A percentile compares a stretch with the other conserved stretches of the same genome.
Conservation (phyloP, 2,113 vertebrate species). For the Heterochromis multidens region DNA sequence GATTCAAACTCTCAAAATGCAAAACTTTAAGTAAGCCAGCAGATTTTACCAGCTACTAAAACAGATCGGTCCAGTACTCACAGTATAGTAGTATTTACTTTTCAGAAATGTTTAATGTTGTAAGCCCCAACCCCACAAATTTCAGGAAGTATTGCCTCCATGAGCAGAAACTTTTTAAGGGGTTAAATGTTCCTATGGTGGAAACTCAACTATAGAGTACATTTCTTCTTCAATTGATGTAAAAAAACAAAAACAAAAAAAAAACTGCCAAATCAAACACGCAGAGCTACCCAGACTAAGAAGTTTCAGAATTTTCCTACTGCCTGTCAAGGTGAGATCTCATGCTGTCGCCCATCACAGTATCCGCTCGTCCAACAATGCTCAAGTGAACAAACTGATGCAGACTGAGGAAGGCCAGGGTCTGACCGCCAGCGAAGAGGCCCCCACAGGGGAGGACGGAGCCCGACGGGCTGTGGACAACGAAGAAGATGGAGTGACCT, state of each 20-base stretch:
- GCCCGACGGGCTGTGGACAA: slow-evolving; percentile 81
- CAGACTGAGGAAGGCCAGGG: slow-evolving; percentile 79
- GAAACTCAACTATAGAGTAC: background rate
- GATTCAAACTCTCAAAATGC: background rate
- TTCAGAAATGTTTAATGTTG: background rate
- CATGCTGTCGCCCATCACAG: slow-evolving; percentile 53
- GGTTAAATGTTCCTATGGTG: background rate
- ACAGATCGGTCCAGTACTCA: background rate
- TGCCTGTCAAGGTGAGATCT: background rate
- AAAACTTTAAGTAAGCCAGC: background rate
- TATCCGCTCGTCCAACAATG: slow-evolving; percentile 85
- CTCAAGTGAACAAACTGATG: slow-evolving; percentile 90
- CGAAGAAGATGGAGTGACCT: slow-evolving; percentile 83
- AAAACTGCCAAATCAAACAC: background rate
- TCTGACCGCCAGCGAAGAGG: background rate
- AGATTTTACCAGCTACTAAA: background rate
- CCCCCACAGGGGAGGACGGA: slow-evolving; percentile 40
- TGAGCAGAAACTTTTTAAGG: background rate
- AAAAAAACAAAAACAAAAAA: too few species aligned
- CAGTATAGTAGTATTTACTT: background rate
- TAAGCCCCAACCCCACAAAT: background rate
- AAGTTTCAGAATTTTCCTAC: background rate
- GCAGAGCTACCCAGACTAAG: background rate
- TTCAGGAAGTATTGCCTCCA: background rate
- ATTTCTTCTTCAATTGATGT: background rate